These are phyloP conservation scores for Elephantulus edwardii DNA, from an alignment of 2,113 vertebrate species.

Conservation along the genomic window DNA sequence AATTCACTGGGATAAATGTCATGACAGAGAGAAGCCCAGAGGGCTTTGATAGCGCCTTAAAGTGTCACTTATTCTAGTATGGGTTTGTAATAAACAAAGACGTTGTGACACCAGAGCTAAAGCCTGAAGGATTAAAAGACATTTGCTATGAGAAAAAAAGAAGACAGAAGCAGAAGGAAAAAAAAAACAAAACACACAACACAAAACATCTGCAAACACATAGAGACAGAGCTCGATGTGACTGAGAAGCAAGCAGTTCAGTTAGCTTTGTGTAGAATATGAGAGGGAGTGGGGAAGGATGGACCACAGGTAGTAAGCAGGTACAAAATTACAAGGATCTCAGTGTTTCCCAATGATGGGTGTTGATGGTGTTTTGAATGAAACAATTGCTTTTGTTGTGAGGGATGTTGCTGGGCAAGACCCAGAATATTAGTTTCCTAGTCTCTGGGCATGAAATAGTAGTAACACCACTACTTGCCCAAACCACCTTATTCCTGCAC, in stretches of 20 bases:
- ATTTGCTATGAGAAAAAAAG: neutral
- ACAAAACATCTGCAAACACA: neutral
- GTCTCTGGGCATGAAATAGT: neutral
- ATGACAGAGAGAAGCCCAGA: neutral
- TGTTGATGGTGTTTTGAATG: too few species aligned
- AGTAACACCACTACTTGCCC: neutral
- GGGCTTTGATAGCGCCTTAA: neutral
- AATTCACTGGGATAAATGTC: neutral
- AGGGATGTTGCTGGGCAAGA: neutral
- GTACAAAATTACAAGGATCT: neutral
- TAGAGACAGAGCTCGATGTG: neutral
- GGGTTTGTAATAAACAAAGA: neutral
- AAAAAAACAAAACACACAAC: too few species aligned
- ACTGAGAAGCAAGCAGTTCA: neutral
- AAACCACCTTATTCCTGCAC: neutral
- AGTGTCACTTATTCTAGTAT: neutral
- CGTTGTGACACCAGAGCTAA: neutral
- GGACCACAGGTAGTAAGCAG: neutral
- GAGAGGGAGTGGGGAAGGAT: fast-evolving
- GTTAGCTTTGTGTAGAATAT: neutral
- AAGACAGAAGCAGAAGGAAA: neutral
- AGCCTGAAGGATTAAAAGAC: neutral
- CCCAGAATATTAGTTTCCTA: neutral
- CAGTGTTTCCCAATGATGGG: neutral
- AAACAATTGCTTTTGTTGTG: neutral